Evolutionary conservation across 2,888 invertebrate species (phyloP).

Genomic region (Nysson spinosus): DNA sequence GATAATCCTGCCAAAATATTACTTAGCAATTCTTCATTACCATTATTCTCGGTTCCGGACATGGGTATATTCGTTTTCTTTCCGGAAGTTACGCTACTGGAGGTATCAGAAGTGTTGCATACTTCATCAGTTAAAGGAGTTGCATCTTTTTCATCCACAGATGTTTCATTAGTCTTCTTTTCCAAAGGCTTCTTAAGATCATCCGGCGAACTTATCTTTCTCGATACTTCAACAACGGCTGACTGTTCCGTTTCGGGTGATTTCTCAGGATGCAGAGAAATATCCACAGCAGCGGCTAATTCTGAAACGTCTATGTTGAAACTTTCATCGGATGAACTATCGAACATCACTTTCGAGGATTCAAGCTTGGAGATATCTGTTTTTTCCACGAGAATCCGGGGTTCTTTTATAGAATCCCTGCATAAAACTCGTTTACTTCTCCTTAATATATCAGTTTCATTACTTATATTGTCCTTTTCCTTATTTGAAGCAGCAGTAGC

Average conservation of each 20-base stretch:
- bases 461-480: conserved; percentile 36
- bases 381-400: conserved; percentile 66
- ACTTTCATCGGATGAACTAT: conserved; percentile 74
- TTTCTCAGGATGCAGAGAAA: conserved; percentile 66
- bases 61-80: conserved; percentile 11
- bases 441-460: conserved; percentile 49
- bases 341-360: conserved; percentile 62
- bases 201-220: too few relatives aligned
- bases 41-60: conserved; percentile 6
- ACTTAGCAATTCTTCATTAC: conserved; percentile 61
- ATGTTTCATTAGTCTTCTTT: conserved; percentile 11
- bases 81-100: conserved; percentile 51
- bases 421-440: conserved; percentile 62
- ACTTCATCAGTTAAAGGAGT: conserved; percentile 61
- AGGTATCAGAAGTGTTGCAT: conserved; percentile 66
- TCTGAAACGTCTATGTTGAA: conserved; percentile 70
- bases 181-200: conserved; percentile 10
- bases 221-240: too few relatives aligned
- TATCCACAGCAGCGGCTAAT: conserved; percentile 67
- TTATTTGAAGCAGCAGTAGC: conserved; percentile 15
- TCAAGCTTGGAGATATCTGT: conserved; percentile 68
- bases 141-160: conserved; percentile 40
- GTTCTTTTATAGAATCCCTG: conserved; percentile 58
- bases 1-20: conserved; percentile 56
- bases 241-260: conserved; percentile 21